Evolutionary conservation across 2,113 vertebrate genomes (phyloP).

Genomic region (Spea bombifrons): DNA sequence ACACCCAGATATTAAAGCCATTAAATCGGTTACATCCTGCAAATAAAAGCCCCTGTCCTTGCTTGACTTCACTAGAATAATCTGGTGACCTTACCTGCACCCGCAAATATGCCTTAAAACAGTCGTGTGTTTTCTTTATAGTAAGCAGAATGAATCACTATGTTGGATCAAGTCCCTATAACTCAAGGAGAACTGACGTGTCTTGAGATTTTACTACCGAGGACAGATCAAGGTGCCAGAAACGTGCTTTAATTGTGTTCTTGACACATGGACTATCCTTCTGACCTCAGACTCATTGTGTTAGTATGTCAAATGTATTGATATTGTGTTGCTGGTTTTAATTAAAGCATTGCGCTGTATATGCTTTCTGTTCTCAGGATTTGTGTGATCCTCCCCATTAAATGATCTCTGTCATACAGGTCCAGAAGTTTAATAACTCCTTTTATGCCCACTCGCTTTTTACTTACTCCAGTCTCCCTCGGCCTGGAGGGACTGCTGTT

Average conservation of each 20-base stretch:
- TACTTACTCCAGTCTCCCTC: too few species aligned
- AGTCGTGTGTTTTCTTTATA: slow-evolving; percentile 4
- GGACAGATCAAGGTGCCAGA: slow-evolving; percentile 7
- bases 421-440: too few species aligned
- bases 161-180: slow-evolving; percentile 5
- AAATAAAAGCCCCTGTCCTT: slow-evolving; percentile 2
- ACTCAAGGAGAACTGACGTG: slow-evolving; percentile 7
- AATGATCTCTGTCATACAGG: too few species aligned
- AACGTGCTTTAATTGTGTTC: not conserved
- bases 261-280: too few species aligned
- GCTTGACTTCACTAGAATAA: not conserved
- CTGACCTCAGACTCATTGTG: too few species aligned
- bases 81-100: slow-evolving; percentile 32
- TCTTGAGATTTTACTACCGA: slow-evolving; percentile 26
- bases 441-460: too few species aligned
- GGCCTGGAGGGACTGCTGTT: too few species aligned
- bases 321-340: too few species aligned
- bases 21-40: not conserved
- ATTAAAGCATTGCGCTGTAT: too few species aligned
- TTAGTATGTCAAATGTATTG: too few species aligned
- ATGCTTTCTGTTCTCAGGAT: too few species aligned
- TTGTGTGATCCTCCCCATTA: too few species aligned
- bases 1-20: slow-evolving; percentile 10
- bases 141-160: slow-evolving; percentile 12
- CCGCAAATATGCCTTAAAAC: not conserved